These are phyloP conservation scores for Mirounga angustirostris DNA, from an alignment of 2,113 vertebrate genomes.

Conservation along the genomic window DNA sequence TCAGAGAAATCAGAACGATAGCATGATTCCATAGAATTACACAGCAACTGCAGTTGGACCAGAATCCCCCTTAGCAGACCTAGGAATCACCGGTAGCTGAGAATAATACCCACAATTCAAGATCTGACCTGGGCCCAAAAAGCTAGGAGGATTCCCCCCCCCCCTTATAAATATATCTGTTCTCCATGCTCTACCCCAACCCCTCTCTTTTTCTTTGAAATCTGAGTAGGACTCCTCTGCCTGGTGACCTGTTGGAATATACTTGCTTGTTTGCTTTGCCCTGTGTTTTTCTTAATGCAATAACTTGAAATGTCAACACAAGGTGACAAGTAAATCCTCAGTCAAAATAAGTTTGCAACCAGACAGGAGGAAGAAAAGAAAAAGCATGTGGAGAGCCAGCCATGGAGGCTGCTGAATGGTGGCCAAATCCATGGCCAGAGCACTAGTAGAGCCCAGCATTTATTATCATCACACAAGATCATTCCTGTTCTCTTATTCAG, in stretches of 20 bases:
- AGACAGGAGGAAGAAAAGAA: slow-evolving; percentile 46
- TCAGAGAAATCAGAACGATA: slow-evolving; percentile 38
- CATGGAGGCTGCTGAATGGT: background rate
- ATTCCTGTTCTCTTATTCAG: background rate
- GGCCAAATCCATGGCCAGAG: background rate
- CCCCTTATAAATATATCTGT: slow-evolving; percentile 15
- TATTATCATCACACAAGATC: background rate
- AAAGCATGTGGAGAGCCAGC: background rate
- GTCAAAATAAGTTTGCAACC: slow-evolving; percentile 70
- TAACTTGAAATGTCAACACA: slow-evolving; percentile 75
- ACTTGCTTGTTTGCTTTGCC: slow-evolving; percentile 80
- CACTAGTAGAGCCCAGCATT: background rate
- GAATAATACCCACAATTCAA: background rate
- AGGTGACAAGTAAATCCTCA: slow-evolving; percentile 83
- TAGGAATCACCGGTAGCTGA: background rate
- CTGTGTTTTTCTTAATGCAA: slow-evolving; percentile 80
- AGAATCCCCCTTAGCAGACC: background rate
- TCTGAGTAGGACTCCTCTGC: slow-evolving; percentile 46
- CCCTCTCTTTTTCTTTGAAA: slow-evolving; percentile 57
- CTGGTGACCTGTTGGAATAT: slow-evolving; percentile 61
- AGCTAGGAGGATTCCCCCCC: background rate
- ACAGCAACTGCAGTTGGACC: background rate
- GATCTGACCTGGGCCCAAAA: background rate
- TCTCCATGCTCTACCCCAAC: slow-evolving; percentile 20
- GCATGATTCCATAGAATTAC: background rate